Base-by-base conservation (phyloP, 2,888 invertebrate species). In the Drosophila seclusa region DNA sequence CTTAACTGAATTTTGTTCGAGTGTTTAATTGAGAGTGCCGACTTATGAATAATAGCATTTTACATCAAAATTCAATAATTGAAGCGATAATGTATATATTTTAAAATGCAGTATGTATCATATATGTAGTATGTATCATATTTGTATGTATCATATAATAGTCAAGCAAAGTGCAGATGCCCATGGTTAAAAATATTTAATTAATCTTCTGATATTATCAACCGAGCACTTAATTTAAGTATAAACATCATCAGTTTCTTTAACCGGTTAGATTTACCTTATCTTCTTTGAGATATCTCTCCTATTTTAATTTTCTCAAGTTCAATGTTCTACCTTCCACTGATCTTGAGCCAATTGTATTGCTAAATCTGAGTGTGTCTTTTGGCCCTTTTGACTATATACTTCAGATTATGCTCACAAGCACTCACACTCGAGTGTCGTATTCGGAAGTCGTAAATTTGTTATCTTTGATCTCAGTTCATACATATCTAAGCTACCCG, bases 401-500 rank as follows among this genome's bases (percentile, higher is more conserved):
- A 11, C 16, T n/a, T 1, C 27, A 13, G 27, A 24, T 34, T 6
- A 1, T 16, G 16, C 8, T 53, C n/a, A n/a, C n/a, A 27, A 6
- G 7, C 18, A 29, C 4, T 18, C 27, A 5, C 27, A 29, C n/a
- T 61, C 16, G 38, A 57, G 52, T 75, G 60, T 60, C 64, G 60
- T 31, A 52, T 29, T 45, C 32, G 29, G 65, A 49, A 66, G 67
- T 66, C 48, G 63, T 78, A 60, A 64, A 63, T 62, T 78, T 67
- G 67, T 72, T 78, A 70, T 60, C 68, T 49, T 58, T 71, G 58
- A 57, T 52, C 60, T 63, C 63, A 27, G 18, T 48, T 50, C 68
- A 71, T 61, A 69, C 48, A 55, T 70, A 65, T 73, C 78, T 62
- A 68, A 57, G 54, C 54, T 58, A 36, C 29, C 58, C 81, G 55